A percentile compares a stretch with the other conserved stretches of the same genome.
Evolutionary conservation across 2,888 invertebrate species (phyloP).

Genomic region (Junonia oenone): DNA sequence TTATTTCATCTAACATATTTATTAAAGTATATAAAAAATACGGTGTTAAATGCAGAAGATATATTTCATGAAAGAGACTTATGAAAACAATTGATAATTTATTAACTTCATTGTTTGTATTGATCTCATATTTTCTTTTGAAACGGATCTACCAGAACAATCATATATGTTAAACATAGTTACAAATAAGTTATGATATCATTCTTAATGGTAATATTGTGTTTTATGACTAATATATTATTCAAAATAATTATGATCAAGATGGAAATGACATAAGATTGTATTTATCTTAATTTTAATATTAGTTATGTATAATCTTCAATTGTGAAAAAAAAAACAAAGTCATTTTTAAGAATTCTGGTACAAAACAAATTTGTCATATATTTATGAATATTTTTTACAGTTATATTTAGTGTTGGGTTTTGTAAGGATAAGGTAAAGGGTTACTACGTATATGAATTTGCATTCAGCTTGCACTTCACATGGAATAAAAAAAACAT

Average conservation of each 20-base stretch:
- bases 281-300: too few species aligned
- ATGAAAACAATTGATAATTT: too few species aligned
- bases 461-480: slow-evolving; percentile 18
- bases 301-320: background rate
- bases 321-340: too few species aligned
- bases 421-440: slow-evolving; percentile 12
- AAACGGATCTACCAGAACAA: background rate
- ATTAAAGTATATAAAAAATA: too few species aligned
- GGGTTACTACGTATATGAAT: slow-evolving; percentile 15
- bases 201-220: background rate
- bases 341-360: too few species aligned
- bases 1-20: too few species aligned
- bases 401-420: too few species aligned
- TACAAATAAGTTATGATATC: background rate
- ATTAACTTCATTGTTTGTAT: background rate
- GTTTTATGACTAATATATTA: background rate
- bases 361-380: too few species aligned
- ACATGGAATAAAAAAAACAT: slow-evolving; percentile 17
- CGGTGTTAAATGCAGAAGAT: too few species aligned
- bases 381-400: too few species aligned
- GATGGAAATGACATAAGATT: background rate
- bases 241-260: background rate
- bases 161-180: background rate
- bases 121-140: background rate
- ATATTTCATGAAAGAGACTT: too few species aligned